Evolutionary conservation across 2,888 invertebrate species (phyloP).

Genomic region (Pyralis farinalis): DNA sequence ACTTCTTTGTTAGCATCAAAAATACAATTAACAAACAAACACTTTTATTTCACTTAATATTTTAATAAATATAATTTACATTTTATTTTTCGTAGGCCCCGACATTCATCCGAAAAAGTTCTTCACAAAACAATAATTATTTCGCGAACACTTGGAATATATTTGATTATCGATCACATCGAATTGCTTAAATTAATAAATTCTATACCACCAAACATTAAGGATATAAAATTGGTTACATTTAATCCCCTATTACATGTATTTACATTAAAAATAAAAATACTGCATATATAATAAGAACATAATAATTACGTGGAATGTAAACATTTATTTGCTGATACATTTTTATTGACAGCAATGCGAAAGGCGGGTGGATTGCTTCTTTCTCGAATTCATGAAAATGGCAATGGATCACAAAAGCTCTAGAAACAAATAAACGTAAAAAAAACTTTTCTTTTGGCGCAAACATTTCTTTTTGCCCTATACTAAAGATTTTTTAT

Average conservation of each 20-base stretch:
- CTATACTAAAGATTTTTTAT: too few relatives aligned
- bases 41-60: not conserved
- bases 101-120: not conserved
- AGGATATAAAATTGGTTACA: not conserved
- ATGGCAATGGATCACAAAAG: too few relatives aligned
- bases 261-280: not conserved
- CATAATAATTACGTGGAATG: not conserved
- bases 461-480: too few relatives aligned
- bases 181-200: slow-evolving; percentile 1
- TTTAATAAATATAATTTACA: slow-evolving; percentile 5
- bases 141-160: not conserved
- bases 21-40: not conserved
- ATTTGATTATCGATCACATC: not conserved
- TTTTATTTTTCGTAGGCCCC: slow-evolving; percentile 3
- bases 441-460: too few relatives aligned
- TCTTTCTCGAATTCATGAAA: too few relatives aligned
- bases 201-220: not conserved
- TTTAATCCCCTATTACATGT: not conserved
- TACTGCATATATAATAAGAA: not conserved
- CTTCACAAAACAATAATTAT: not conserved
- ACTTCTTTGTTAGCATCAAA: too few relatives aligned
- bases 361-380: too few relatives aligned
- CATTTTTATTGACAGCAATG: too few relatives aligned
- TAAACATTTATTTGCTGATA: not conserved
- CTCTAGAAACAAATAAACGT: too few relatives aligned